Evolutionary conservation across 2,797 vertebrate genomes (phyloP), one percentile per base, ranked within the genome.

Genomic region (Peromyscus nudipes): DNA sequence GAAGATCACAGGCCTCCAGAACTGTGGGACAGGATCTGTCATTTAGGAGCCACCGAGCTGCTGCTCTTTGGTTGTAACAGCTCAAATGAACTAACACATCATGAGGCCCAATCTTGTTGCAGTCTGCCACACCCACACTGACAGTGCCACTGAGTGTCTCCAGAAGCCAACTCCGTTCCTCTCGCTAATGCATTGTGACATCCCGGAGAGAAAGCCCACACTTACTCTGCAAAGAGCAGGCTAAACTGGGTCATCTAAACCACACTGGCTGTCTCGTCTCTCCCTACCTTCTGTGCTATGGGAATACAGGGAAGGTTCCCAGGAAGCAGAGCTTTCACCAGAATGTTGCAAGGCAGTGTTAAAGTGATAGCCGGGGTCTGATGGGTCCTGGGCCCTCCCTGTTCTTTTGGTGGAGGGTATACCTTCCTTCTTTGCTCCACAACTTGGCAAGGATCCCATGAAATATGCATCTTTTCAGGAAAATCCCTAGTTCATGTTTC

Each of bases 111-210:
- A 1, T 8, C 65, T 4, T 1, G 9, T 1, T 4, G 25, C 29
- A 12, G 17, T 3, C 29, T 1, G 14, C 12, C 52, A 10, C n/a
- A 2, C 8, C 37, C 5, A 0, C 2, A 1, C 0, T 0, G 37
- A 73, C 6, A 1, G 40, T 6, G 25, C 40, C 57, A 0, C 4
- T 0, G 65, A 73, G 13, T 29, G 29, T 55, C 82, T 69, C 64
- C 75, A 4, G 62, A 29, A 69, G 31, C 21, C 49, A 40, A 8
- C 5, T 23, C 62, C 12, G 25, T 62, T 80, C 80, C 85, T 65
- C 52, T 73, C 40, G 37, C 34, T 80, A 31, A 60, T 2, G 40
- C 29, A 25, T 1, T 40, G 37, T 21, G 94, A 81, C 87, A 34
- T 16, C 65, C 67, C 19, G 31, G 90, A 57, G 34, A 89, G 91